These are phyloP conservation scores for Gallinago jamesoni DNA, from an alignment of 2,113 vertebrate genomes.

Conservation along the genomic window DNA sequence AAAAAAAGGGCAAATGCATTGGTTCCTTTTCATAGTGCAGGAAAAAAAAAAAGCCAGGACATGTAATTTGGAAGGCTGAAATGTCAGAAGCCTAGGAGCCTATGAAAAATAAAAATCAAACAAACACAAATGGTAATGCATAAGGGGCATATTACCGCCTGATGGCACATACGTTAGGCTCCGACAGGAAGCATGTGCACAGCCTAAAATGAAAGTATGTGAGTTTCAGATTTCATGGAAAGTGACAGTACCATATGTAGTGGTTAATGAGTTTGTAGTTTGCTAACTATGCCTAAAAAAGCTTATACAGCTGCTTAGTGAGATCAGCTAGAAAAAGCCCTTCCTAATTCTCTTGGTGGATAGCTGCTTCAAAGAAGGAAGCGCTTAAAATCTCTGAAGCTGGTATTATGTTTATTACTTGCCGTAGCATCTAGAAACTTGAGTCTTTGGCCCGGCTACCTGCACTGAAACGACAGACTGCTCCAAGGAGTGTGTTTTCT, in stretches of 20 bases:
- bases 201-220: conserved; percentile 43
- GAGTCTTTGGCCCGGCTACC: neutral
- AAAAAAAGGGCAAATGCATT: neutral
- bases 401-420: neutral
- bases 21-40: neutral
- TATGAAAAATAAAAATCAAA: conserved; percentile 40
- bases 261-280: conserved; percentile 62
- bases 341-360: neutral
- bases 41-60: neutral
- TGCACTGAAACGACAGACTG: neutral
- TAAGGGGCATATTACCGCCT: neutral
- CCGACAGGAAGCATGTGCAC: conserved; percentile 46
- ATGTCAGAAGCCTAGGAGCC: conserved; percentile 40
- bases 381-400: neutral
- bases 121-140: conserved; percentile 31
- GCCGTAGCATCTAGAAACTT: neutral
- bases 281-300: conserved; percentile 61
- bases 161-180: conserved; percentile 12
- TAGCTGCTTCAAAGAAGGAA: neutral
- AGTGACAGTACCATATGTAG: conserved; percentile 71
- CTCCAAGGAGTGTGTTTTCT: neutral
- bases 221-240: conserved; percentile 56
- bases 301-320: conserved; percentile 47
- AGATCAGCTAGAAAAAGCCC: conserved; percentile 34
- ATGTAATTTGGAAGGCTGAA: conserved; percentile 2